phyloP scores from a whole-genome alignment of 92 coral and sea anemone genomes.

The Chrysogorgia sp. region DNA sequence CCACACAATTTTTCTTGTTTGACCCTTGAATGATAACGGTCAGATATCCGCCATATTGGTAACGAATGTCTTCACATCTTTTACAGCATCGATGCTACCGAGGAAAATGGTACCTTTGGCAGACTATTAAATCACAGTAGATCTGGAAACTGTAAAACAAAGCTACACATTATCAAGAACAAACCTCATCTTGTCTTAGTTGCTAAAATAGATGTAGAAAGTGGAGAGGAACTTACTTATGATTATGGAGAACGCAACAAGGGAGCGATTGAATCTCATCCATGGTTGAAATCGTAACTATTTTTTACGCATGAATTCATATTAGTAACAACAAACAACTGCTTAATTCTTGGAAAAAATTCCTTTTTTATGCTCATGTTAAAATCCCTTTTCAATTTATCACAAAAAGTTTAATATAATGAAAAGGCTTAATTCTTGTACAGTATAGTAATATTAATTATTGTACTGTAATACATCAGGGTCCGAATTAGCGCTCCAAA shows the following conservation, averaged over 20 bases:
- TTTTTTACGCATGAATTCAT: not conserved
- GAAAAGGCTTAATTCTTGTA: not conserved
- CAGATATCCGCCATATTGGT: too few relatives aligned
- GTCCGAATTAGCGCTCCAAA: too few relatives aligned
- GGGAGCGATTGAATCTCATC: conserved; percentile 73
- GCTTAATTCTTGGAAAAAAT: not conserved
- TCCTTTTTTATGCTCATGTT: not conserved
- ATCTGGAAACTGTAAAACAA: conserved; percentile 89
- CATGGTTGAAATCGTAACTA: conserved; percentile 76
- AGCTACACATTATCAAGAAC: conserved; percentile 68
- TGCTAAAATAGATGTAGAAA: conserved; percentile 64
- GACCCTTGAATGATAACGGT: not conserved
- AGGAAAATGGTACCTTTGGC: conserved; percentile 86
- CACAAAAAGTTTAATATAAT: not conserved
- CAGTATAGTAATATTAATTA: too few relatives aligned
- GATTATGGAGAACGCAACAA: conserved; percentile 95
- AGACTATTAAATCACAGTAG: conserved; percentile 94
- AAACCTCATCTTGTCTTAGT: conserved; percentile 81
- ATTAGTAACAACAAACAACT: too few relatives aligned
- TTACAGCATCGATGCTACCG: conserved; percentile 92
- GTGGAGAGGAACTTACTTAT: conserved; percentile 82
- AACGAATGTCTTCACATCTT: too few relatives aligned
- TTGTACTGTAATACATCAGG: too few relatives aligned
- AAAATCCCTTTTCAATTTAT: not conserved
- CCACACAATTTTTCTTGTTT: not conserved